Evolutionary conservation across 2,113 vertebrate genomes (phyloP).

Genomic region (Cottus gobio): DNA sequence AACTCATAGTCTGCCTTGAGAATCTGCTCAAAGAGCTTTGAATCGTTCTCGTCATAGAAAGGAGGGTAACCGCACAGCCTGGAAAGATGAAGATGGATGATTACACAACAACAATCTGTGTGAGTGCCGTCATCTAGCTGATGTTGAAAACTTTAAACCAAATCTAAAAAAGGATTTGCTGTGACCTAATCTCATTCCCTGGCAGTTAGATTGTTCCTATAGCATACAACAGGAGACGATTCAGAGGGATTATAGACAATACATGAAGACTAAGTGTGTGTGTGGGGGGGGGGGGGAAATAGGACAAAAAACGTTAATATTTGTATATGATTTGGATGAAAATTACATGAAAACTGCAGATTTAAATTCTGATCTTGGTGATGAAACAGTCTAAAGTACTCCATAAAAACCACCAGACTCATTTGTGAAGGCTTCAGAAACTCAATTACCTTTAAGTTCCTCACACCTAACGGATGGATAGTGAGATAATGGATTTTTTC

Average conservation of each 20-base stretch:
- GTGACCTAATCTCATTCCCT: slow-evolving; percentile 55
- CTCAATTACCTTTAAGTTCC: slow-evolving; percentile 43
- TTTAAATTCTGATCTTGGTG: background rate
- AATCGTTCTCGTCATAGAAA: slow-evolving; percentile 99
- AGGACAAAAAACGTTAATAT: background rate
- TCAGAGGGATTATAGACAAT: slow-evolving; percentile 52
- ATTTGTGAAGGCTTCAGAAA: slow-evolving; percentile 8
- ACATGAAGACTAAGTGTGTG: slow-evolving; percentile 28
- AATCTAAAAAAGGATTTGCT: slow-evolving; percentile 69
- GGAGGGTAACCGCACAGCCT: slow-evolving; percentile 98
- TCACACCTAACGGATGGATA: slow-evolving; percentile 17
- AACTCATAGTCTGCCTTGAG: slow-evolving; percentile 98
- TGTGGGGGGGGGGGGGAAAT: slow-evolving; percentile 6
- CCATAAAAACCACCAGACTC: background rate
- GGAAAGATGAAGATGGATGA: slow-evolving; percentile 46
- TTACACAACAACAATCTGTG: slow-evolving; percentile 50
- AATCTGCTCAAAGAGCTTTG: slow-evolving; percentile 98
- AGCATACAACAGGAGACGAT: slow-evolving; percentile 29
- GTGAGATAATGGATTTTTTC: slow-evolving; percentile 32
- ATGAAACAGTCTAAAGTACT: background rate
- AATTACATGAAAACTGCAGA: background rate
- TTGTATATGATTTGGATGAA: slow-evolving; percentile 12
- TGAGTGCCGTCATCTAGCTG: slow-evolving; percentile 31
- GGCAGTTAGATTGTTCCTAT: slow-evolving; percentile 53
- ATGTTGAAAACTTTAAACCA: slow-evolving; percentile 54